These are phyloP conservation scores for Nothoprocta perdicaria DNA, from an alignment of 2,113 vertebrate genomes.

Conservation along the genomic window DNA sequence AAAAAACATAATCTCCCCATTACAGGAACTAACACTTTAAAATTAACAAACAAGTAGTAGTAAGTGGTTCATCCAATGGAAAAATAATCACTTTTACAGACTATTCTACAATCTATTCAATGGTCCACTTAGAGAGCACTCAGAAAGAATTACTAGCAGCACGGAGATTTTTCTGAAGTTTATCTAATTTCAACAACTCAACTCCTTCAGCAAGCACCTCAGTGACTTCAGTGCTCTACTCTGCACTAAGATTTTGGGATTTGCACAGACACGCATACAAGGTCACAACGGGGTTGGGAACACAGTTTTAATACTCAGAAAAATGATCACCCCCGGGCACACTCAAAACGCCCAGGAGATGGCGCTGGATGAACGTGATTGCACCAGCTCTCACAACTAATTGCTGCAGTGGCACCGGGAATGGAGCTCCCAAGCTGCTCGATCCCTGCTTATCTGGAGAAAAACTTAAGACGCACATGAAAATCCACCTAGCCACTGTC, in stretches of 20 bases:
- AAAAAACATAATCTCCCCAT: too few species aligned
- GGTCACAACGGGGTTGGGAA: too few species aligned
- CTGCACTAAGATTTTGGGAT: neutral
- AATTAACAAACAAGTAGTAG: neutral
- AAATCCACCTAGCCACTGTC: rapidly evolving
- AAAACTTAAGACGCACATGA: rapidly evolving
- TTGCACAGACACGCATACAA: too few species aligned
- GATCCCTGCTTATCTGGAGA: neutral
- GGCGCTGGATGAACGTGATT: constrained; percentile 8
- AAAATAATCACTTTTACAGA: neutral
- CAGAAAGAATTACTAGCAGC: neutral
- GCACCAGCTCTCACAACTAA: neutral
- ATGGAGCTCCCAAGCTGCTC: neutral
- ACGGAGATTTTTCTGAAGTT: neutral
- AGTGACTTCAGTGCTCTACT: rapidly evolving
- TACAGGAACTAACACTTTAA: neutral
- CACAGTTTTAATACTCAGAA: neutral
- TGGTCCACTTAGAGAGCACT: neutral
- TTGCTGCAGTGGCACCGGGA: neutral
- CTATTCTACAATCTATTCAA: neutral
- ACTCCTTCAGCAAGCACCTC: neutral
- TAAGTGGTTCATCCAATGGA: neutral
- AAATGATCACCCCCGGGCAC: neutral
- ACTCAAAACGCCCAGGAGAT: constrained; percentile 1
- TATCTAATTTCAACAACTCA: neutral